These are phyloP conservation scores for Serilophus lunatus DNA, from an alignment of 2,113 vertebrate genomes.

Conservation along the genomic window DNA sequence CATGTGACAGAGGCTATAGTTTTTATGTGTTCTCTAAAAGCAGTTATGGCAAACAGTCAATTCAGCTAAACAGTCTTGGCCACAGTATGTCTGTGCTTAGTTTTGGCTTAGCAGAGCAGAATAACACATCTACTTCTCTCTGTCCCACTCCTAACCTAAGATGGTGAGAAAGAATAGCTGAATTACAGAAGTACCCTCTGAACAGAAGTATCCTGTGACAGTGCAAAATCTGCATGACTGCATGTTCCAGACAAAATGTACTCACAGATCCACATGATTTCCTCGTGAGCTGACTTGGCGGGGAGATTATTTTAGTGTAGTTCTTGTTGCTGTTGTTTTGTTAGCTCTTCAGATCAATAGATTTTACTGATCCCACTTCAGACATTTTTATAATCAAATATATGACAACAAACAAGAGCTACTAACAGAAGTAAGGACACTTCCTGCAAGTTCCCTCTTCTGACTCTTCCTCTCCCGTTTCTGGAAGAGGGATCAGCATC, in stretches of 20 bases:
- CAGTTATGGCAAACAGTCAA: conserved; percentile 5
- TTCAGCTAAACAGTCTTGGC: neutral
- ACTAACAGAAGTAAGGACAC: neutral
- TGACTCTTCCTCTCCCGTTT: neutral
- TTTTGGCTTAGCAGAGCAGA: conserved; percentile 53
- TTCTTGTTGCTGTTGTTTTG: neutral
- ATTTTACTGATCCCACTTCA: neutral
- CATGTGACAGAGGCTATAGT: neutral
- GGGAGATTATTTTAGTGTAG: neutral
- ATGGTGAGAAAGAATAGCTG: conserved; percentile 41
- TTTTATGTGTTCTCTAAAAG: conserved; percentile 29
- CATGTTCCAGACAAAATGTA: conserved; percentile 26
- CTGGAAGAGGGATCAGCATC: neutral
- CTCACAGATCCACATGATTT: conserved; percentile 24
- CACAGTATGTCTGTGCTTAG: conserved; percentile 32
- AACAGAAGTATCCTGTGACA: conserved; percentile 38
- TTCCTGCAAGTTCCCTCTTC: neutral
- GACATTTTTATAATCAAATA: neutral
- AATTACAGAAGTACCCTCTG: conserved; percentile 54
- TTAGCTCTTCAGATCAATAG: neutral
- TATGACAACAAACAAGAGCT: neutral
- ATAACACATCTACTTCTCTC: neutral
- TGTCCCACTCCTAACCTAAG: neutral
- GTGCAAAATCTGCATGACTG: neutral
- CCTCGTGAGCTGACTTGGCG: neutral